A percentile compares a stretch with the other conserved stretches of the same genome.
phyloP scores from a whole-genome alignment of 2,888 invertebrate genomes.

The Aplocera efformata region DNA sequence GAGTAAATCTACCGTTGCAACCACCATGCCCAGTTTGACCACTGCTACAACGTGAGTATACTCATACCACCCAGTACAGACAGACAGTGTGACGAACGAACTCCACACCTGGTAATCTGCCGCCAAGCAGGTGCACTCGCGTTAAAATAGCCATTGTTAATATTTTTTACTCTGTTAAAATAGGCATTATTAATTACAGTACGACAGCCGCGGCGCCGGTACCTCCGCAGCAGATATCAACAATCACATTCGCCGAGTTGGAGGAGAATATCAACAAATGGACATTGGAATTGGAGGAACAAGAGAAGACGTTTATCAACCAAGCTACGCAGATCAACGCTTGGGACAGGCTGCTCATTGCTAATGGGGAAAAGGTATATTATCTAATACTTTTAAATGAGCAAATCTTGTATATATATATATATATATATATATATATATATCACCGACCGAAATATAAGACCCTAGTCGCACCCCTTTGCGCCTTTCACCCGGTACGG shows the following conservation, averaged over 20 bases:
- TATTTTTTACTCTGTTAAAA: background rate
- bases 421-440: too few relatives aligned
- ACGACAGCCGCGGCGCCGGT: constrained; percentile 44
- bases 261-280: constrained; percentile 97
- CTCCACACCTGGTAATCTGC: too few relatives aligned
- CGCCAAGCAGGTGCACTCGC: too few relatives aligned
- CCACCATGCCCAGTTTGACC: constrained; percentile 50
- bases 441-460: too few relatives aligned
- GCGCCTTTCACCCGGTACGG: too few relatives aligned
- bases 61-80: too few relatives aligned
- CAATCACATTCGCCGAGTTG: constrained; percentile 90
- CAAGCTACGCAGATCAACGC: constrained; percentile 97
- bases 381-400: background rate
- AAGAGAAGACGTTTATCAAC: constrained; percentile 94
- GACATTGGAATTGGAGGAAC: constrained; percentile 94
- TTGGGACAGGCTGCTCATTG: constrained; percentile 94
- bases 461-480: too few relatives aligned
- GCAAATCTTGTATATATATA: too few relatives aligned
- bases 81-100: too few relatives aligned
- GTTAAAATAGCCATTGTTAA: too few relatives aligned
- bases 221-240: constrained; percentile 63
- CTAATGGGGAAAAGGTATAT: constrained; percentile 92
- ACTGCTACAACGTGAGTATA: constrained; percentile 56
- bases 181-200: constrained; percentile 29
- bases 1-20: constrained; percentile 46